Conservation (phyloP, 2,888 invertebrate genomes). For the Linyphia triangularis region DNA sequence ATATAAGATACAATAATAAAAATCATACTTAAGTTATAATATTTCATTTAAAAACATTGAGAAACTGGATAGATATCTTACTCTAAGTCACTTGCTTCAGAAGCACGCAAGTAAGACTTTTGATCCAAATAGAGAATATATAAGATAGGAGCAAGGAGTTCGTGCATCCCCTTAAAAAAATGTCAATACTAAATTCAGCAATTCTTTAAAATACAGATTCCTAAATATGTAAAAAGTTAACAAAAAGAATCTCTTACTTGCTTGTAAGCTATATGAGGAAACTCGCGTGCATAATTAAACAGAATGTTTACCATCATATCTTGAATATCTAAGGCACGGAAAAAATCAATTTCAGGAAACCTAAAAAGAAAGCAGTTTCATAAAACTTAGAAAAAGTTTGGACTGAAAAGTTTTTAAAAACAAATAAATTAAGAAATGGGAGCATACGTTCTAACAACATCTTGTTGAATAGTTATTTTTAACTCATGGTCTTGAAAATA, state of each 20-base stretch:
- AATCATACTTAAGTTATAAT: neutral
- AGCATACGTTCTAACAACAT: conserved; percentile 86
- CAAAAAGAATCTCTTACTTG: conserved; percentile 82
- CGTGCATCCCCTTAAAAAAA: conserved; percentile 87
- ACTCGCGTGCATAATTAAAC: conserved; percentile 84
- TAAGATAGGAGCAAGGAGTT: conserved; percentile 88
- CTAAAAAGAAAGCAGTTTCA: conserved; percentile 77
- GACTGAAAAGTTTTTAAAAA: neutral
- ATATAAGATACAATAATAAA: conserved; percentile 67
- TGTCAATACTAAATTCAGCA: neutral
- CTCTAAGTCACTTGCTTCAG: conserved; percentile 51
- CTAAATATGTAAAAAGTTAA: no score
- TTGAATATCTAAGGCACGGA: conserved; percentile 85
- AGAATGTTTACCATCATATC: conserved; percentile 86
- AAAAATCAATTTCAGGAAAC: conserved; percentile 90
- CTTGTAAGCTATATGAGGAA: conserved; percentile 86
- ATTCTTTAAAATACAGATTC: no score
- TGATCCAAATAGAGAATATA: conserved; percentile 89
- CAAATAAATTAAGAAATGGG: neutral
- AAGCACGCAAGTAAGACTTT: conserved; percentile 83
- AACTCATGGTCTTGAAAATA: conserved; percentile 90
- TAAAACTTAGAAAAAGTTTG: neutral
- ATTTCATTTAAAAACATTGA: conserved; percentile 14
- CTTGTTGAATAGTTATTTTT: conserved; percentile 87
- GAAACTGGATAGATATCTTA: conserved; percentile 40